Evolutionary conservation across 2,797 vertebrate species (phyloP).

Genomic region (Pangasius krempfi): DNA sequence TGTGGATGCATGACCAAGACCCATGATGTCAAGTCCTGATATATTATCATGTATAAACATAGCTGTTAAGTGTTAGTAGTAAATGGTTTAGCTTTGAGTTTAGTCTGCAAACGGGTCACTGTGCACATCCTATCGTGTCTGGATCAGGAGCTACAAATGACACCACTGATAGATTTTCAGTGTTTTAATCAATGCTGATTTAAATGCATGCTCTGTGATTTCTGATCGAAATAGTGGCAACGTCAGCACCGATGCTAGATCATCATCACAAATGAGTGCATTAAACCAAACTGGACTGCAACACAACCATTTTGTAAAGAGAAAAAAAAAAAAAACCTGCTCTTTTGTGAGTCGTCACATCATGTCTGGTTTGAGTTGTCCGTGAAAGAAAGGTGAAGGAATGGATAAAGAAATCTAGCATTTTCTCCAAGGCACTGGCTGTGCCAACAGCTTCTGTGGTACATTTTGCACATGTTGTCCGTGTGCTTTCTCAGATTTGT

Average conservation of each 20-base stretch:
- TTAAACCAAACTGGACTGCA: not conserved
- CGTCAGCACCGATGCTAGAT: not conserved
- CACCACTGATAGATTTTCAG: conserved; percentile 15
- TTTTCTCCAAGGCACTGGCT: not conserved
- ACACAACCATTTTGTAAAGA: not conserved
- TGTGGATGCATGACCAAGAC: conserved; percentile 78
- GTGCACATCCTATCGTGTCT: conserved; percentile 22
- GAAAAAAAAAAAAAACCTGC: not conserved
- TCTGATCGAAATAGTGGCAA: conserved; percentile 7
- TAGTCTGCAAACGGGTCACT: conserved; percentile 7
- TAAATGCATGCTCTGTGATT: conserved; percentile 38
- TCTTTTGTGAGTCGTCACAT: not conserved
- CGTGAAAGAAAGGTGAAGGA: not conserved
- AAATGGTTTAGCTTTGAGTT: conserved; percentile 24
- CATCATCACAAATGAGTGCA: not conserved
- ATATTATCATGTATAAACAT: conserved; percentile 34
- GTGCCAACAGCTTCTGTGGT: not conserved
- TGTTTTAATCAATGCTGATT: not conserved
- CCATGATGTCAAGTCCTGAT: conserved; percentile 67
- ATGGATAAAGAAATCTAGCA: not conserved
- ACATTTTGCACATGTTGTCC: not conserved
- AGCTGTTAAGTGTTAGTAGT: conserved; percentile 34
- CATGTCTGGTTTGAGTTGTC: not conserved
- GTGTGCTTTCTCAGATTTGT: no score
- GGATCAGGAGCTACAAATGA: not conserved